These are phyloP conservation scores for Ornithoptera priamus DNA, from an alignment of 2,888 invertebrate species.

Conservation along the genomic window DNA sequence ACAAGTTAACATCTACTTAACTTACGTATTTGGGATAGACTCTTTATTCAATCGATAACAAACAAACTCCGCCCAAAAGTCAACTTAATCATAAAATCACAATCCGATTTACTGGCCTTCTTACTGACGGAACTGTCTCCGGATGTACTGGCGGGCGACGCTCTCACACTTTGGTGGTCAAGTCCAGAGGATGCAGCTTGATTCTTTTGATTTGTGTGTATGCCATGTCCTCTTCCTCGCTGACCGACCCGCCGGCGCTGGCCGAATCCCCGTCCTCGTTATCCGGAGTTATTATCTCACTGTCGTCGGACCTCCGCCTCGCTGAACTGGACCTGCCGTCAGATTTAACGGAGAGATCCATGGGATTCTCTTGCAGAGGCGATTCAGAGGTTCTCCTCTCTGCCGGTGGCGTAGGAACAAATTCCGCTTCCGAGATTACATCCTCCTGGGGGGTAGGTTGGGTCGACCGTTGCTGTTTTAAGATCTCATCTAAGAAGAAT, in stretches of 20 bases:
- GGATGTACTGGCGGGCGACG: constrained; percentile 35
- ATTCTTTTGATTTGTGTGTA: constrained; percentile 81
- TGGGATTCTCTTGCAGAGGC: constrained; percentile 86
- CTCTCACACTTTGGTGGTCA: constrained; percentile 85
- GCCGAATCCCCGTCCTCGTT: constrained; percentile 69
- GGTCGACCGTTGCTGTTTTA: constrained; percentile 84
- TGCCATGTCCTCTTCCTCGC: constrained; percentile 76
- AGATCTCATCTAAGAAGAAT: constrained; percentile 86
- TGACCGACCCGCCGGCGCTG: constrained; percentile 68
- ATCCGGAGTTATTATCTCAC: constrained; percentile 71
- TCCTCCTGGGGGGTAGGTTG: constrained; percentile 75
- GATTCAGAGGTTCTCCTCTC: constrained; percentile 76
- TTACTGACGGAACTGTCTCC: constrained; percentile 45
- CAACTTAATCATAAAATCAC: constrained; percentile 71
- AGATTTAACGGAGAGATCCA: constrained; percentile 88
- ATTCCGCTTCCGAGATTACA: constrained; percentile 77
- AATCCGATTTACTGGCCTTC: constrained; percentile 76
- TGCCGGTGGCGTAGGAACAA: constrained; percentile 64
- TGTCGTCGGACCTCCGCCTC: constrained; percentile 71
- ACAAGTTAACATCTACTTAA: constrained; percentile 65
- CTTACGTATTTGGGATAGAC: constrained; percentile 78
- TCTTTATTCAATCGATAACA: constrained; percentile 75
- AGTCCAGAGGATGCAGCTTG: constrained; percentile 81
- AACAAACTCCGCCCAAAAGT: constrained; percentile 52
- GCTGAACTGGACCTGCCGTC: constrained; percentile 79